These are phyloP conservation scores for Telenomus remus DNA, from an alignment of 1,140 invertebrate genomes.

Conservation along the genomic window DNA sequence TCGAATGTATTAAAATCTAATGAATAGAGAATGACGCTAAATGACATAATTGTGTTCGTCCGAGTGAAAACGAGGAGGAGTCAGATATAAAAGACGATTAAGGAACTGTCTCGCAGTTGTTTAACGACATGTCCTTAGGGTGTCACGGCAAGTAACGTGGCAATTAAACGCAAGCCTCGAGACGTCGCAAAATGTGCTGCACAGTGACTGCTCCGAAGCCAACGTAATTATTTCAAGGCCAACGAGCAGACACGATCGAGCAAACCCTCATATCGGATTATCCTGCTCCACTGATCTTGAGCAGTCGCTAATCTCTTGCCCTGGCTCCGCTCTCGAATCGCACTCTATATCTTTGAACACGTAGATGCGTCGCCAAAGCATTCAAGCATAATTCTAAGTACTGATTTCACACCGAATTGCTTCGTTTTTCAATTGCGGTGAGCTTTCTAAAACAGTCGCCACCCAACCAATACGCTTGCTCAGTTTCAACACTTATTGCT, in stretches of 20 bases:
- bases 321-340: constrained; percentile 56
- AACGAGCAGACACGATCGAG: constrained; percentile 68
- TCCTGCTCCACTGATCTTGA: constrained; percentile 68
- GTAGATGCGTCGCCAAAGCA: constrained; percentile 51
- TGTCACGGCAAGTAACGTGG: constrained; percentile 49
- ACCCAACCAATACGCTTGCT: background rate
- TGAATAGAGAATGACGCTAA: constrained; percentile 35
- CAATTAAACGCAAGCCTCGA: constrained; percentile 48
- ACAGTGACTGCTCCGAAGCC: constrained; percentile 51
- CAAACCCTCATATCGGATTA: constrained; percentile 69
- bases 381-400: constrained; percentile 49
- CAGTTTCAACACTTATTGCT: background rate
- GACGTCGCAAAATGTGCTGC: constrained; percentile 49
- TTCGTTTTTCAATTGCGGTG: constrained; percentile 25
- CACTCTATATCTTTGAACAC: constrained; percentile 61
- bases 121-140: constrained; percentile 52
- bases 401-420: constrained; percentile 56
- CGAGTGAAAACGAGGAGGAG: constrained; percentile 39
- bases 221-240: constrained; percentile 70
- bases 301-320: constrained; percentile 66
- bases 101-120: constrained; percentile 44
- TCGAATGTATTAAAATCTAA: constrained; percentile 7
- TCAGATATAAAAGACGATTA: constrained; percentile 35
- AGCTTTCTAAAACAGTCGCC: background rate
- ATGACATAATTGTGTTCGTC: constrained; percentile 43